phyloP scores from a whole-genome alignment of 2,113 vertebrate species.

The Polyodon spathula region DNA sequence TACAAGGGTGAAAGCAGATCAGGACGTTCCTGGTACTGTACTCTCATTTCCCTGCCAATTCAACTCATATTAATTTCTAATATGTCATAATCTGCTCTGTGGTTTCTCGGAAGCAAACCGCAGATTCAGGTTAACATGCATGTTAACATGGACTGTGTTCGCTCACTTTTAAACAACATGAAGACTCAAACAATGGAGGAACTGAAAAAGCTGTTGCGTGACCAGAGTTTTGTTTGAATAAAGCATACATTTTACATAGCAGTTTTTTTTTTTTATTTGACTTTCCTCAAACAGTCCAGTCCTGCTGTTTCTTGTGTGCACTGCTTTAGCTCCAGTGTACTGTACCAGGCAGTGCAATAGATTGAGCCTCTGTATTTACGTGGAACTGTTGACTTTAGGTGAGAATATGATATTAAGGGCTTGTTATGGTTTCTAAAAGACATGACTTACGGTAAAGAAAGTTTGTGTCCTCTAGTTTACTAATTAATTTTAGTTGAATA shows the following conservation, averaged over 20 bases:
- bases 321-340: slow-evolving; percentile 48
- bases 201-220: slow-evolving; percentile 42
- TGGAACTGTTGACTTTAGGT: slow-evolving; percentile 77
- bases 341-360: slow-evolving; percentile 72
- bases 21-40: too few relatives aligned
- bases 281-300: slow-evolving; percentile 50
- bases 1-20: too few relatives aligned
- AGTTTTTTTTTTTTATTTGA: slow-evolving; percentile 59
- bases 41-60: too few relatives aligned
- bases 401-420: slow-evolving; percentile 47
- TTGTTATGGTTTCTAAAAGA: slow-evolving; percentile 30
- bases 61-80: neutral
- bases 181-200: slow-evolving; percentile 38
- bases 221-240: slow-evolving; percentile 47
- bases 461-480: slow-evolving; percentile 30
- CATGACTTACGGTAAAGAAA: slow-evolving; percentile 29
- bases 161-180: neutral
- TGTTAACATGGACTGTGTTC: neutral
- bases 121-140: neutral
- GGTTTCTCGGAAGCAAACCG: neutral
- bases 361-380: slow-evolving; percentile 62
- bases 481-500: slow-evolving; percentile 39
- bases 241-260: slow-evolving; percentile 48
- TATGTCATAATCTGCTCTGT: neutral
- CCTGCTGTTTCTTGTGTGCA: slow-evolving; percentile 40